Evolutionary conservation across 1,140 invertebrate genomes (phyloP), one percentile per base, ranked within the genome.

Genomic region (Orchesella cincta): DNA sequence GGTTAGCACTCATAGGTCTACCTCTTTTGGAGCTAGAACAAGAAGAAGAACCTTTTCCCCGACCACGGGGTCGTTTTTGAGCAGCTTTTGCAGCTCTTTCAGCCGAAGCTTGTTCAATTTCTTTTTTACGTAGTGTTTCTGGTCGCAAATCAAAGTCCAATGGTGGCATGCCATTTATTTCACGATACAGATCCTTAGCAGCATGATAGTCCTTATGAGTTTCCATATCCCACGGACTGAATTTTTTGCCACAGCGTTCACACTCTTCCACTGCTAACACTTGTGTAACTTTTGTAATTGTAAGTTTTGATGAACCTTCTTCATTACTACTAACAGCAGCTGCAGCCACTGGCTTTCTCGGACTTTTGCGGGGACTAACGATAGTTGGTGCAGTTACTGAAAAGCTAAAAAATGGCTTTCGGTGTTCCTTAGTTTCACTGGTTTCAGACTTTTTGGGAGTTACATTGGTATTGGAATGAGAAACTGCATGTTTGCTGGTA

Each of bases 201-300:
- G 79, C 74, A 46, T 82, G 81, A 51, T 54, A 82, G 39, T 82
- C 81, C 76, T 36, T 79, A 33, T 82, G 81, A 14, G 70, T 29
- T 31, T 52, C 35, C 0, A 77, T 26, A 20, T 82, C 79, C 79
- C 81, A 80, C 1, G 75, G 3, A 29, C 46, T 33, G 52, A 82
- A 46, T 35, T 20, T 23, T 52, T 77, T 73, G 0, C 70, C 73
- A 51, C 81, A 81, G 1, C 72, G n/a, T 64, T 76, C 75, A 75
- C 80, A 81, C 33, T 62, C 52, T 46, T 76, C 31, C 5, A 64
- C 18, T 33, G 26, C 20, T n/a, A 23, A 57, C 31, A 29, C 57
- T 12, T 64, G 5, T 64, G 57, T 29, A 8, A n/a, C n/a, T n/a
- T n/a, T 26, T 64, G 33, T 51, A 73, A 35, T 36, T 33, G 23